These are phyloP conservation scores for Saxidomus purpurata DNA, from an alignment of 1,140 invertebrate genomes.

Conservation along the genomic window DNA sequence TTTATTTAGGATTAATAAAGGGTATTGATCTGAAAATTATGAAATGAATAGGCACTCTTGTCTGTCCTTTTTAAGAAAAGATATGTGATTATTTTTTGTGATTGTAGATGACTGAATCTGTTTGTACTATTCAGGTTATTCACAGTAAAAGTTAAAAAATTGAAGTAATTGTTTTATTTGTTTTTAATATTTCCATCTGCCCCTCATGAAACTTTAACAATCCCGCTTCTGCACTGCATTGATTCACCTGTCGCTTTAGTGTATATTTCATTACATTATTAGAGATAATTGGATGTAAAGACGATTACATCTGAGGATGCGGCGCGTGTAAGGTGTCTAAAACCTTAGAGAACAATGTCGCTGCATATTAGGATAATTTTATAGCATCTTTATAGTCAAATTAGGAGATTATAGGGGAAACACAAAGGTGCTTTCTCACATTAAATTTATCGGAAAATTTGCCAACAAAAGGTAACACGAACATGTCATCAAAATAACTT, in stretches of 20 bases:
- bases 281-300: neutral
- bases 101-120: too few relatives aligned
- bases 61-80: too few relatives aligned
- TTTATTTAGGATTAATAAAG: too few relatives aligned
- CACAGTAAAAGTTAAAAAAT: neutral
- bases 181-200: slow-evolving; percentile 27
- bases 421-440: slow-evolving; percentile 37
- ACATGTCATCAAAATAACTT: slow-evolving; percentile 30
- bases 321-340: slow-evolving; percentile 10
- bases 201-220: slow-evolving; percentile 29
- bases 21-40: too few relatives aligned
- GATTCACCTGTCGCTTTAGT: neutral
- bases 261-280: slow-evolving; percentile 25
- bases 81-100: too few relatives aligned
- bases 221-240: neutral
- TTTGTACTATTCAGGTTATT: too few relatives aligned
- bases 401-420: slow-evolving; percentile 35
- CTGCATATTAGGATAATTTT: slow-evolving; percentile 38
- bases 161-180: neutral
- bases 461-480: slow-evolving; percentile 38
- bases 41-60: too few relatives aligned
- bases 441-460: slow-evolving; percentile 40
- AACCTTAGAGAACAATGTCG: slow-evolving; percentile 32
- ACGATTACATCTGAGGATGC: neutral
- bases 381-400: slow-evolving; percentile 32